Evolutionary conservation across 2,888 invertebrate species (phyloP), one percentile per base, ranked within the genome.

Genomic region (Spilosoma lubricipeda): DNA sequence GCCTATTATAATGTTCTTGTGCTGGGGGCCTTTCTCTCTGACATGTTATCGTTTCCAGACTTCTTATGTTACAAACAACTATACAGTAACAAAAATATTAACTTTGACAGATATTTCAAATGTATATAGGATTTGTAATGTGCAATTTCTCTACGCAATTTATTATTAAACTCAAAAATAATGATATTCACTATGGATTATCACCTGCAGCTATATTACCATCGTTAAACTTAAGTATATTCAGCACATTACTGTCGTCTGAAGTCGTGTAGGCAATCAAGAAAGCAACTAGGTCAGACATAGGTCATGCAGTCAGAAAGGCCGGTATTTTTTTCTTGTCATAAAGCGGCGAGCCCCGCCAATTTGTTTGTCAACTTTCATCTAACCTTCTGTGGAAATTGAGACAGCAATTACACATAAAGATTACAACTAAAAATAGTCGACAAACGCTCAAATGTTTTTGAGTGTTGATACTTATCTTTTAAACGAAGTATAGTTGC

Each of bases 281-380:
- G 80, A 86, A 86, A 86, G 81, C 82, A 89, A 90, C 88, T 88
- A 81, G 88, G 90, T 90, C 88, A 86, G 42, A 52, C 63, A 45
- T 71, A 74, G 88, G 85, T 86, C 87, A 86, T 82, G 82, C 83
- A 84, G 78, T 80, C 83, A 77, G 75, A 77, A 74, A 74, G 80
- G 73, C 74, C 74, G 71, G 79, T 83, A 84, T 85, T 87, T 63
- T 63, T 63, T 30, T 84, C 86, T 85, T 82, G 77, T 82, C 77
- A 78, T 77, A 71, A 52, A 82, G 71, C 76, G 72, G 39, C 30
- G 70, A 73, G 71, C 76, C 63, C 20, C 15, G 18, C 64, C 64
- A 64, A 70, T 64, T 79, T 77, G 77, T 77, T 82, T 77, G 81
- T 84, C 81, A 75, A 78, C 83, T 85, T 85, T 83, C 86, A 83